phyloP scores from a whole-genome alignment of 2,888 invertebrate genomes.

The Tethea ocularis region DNA sequence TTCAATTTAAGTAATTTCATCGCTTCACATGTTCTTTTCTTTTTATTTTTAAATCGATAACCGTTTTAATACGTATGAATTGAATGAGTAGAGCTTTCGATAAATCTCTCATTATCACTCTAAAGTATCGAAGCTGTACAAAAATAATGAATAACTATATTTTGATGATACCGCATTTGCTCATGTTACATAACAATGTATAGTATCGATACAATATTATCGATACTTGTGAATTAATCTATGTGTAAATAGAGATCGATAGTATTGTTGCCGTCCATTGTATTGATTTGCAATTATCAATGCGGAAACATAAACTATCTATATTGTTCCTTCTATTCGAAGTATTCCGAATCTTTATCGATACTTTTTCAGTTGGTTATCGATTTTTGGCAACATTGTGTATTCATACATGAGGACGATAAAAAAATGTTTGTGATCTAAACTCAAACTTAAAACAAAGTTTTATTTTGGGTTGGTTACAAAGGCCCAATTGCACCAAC shows the following conservation, averaged over 20 bases:
- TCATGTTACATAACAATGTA: background rate
- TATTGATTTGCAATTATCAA: slow-evolving; percentile 1
- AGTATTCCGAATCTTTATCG: background rate
- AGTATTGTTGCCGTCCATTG: slow-evolving; percentile 10
- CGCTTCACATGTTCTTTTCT: slow-evolving; percentile 17
- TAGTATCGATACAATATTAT: slow-evolving; percentile 10
- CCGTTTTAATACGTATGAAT: background rate
- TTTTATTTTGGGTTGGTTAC: slow-evolving; percentile 6
- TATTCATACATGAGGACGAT: background rate
- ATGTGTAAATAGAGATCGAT: background rate
- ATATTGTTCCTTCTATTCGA: too few species aligned
- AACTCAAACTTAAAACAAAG: slow-evolving; percentile 4
- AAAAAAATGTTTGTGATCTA: background rate
- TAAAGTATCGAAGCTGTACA: background rate
- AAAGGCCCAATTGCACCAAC: too few species aligned
- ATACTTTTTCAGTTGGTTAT: background rate
- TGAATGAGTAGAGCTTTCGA: background rate
- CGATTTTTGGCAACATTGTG: background rate
- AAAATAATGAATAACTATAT: background rate
- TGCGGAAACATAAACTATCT: background rate
- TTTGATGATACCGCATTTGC: background rate
- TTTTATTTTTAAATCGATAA: background rate
- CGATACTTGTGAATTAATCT: background rate
- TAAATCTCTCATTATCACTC: background rate
- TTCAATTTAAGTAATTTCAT: slow-evolving; percentile 28